A percentile compares a stretch with the other conserved stretches of the same genome.
phyloP scores from a whole-genome alignment of 1,140 invertebrate genomes.

The Plectrocnemia conspersa region DNA sequence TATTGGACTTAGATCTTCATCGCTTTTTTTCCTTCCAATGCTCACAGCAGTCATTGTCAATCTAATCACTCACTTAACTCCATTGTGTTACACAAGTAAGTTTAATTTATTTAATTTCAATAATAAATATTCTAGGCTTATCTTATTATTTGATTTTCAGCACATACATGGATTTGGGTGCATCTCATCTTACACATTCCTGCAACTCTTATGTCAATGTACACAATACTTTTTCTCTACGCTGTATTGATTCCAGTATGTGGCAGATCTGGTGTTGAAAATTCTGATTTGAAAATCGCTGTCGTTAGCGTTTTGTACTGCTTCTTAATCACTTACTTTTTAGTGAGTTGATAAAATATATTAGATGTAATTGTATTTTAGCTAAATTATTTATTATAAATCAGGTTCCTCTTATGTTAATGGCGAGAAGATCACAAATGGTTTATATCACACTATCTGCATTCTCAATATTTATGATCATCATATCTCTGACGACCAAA shows the following conservation, averaged over 20 bases:
- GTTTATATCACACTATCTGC: conserved; percentile 3
- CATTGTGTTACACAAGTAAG: conserved; percentile 22
- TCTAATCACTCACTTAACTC: conserved; percentile 26
- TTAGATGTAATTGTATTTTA: too few relatives aligned
- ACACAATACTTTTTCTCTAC: conserved; percentile 19
- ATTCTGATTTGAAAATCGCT: conserved; percentile 27
- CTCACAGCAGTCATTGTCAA: conserved; percentile 18
- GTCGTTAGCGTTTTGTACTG: conserved; percentile 11
- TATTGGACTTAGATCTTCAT: conserved; percentile 14
- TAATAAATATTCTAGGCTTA: too few relatives aligned
- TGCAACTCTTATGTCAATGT: conserved; percentile 16
- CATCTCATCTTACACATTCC: conserved; percentile 21
- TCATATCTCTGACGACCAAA: conserved; percentile 5
- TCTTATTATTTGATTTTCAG: conserved; percentile 22
- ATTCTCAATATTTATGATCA: conserved; percentile 14
- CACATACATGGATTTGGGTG: conserved; percentile 26
- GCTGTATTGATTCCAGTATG: conserved; percentile 25
- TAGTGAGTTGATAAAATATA: conserved; percentile 10
- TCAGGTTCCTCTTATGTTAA: conserved; percentile 15
- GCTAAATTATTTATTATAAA: too few relatives aligned
- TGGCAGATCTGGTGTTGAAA: conserved; percentile 28
- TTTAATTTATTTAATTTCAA: too few relatives aligned
- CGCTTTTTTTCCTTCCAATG: conserved; percentile 18
- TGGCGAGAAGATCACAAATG: conserved; percentile 11
- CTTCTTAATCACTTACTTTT: conserved; percentile 16